phyloP scores from a whole-genome alignment of 2,113 vertebrate genomes.

The Syrmaticus mikado region DNA sequence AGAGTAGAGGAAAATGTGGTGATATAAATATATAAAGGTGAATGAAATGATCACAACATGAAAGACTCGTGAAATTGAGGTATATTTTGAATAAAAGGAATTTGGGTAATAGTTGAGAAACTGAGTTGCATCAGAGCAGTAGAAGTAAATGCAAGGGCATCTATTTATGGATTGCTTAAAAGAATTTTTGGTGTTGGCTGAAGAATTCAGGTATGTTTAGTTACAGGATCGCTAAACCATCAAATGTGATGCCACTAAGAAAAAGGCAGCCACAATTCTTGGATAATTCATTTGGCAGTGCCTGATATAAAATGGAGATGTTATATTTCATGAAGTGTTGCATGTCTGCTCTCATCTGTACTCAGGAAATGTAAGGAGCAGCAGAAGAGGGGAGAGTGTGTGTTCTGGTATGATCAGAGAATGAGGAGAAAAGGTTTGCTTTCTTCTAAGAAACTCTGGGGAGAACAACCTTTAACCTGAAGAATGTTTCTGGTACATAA shows the following conservation, averaged over 20 bases:
- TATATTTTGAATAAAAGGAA: not conserved
- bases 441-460: not conserved
- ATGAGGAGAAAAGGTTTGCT: not conserved
- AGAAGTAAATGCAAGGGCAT: not conserved
- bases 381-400: not conserved
- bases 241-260: not conserved
- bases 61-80: not conserved
- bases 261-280: not conserved
- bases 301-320: not conserved
- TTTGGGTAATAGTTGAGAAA: not conserved
- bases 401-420: not conserved
- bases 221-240: not conserved
- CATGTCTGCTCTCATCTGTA: not conserved
- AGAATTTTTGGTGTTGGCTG: not conserved
- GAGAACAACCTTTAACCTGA: not conserved
- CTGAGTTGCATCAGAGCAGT: not conserved
- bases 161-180: not conserved
- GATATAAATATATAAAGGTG: not conserved
- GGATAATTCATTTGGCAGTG: not conserved
- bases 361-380: not conserved
- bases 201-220: not conserved
- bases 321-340: not conserved
- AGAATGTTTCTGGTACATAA: not conserved
- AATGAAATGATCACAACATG: not conserved
- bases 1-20: not conserved